Conservation (phyloP, 1,140 invertebrate genomes). For the Wiebesia pumilae region DNA sequence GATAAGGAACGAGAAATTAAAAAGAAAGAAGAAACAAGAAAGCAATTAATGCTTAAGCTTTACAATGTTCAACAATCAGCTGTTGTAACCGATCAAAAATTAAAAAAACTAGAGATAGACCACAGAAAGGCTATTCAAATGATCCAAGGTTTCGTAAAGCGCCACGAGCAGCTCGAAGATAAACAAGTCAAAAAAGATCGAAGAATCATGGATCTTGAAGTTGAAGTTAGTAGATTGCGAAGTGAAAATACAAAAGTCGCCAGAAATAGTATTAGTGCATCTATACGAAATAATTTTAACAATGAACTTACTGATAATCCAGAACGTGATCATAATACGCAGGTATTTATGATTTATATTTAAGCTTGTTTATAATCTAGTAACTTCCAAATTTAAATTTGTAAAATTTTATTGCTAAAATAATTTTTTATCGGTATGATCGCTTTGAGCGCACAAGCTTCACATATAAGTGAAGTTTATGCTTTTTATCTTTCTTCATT, state of each 20-base stretch:
- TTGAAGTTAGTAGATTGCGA: conserved; percentile 65
- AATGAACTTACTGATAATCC: conserved; percentile 60
- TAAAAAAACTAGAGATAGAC: conserved; percentile 65
- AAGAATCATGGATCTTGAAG: conserved; percentile 60
- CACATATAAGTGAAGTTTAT: conserved; percentile 40
- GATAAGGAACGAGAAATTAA: conserved; percentile 64
- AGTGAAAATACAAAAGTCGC: conserved; percentile 47
- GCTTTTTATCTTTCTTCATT: conserved; percentile 61
- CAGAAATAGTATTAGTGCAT: conserved; percentile 50
- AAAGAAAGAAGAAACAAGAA: conserved; percentile 64
- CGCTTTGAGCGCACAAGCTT: conserved; percentile 9
- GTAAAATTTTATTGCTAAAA: background rate
- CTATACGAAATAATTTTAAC: conserved; percentile 57
- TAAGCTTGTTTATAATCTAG: conserved; percentile 26
- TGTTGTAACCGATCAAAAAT: conserved; percentile 59
- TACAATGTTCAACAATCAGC: conserved; percentile 63
- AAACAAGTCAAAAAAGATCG: conserved; percentile 67
- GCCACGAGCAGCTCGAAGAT: conserved; percentile 62
- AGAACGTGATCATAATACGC: conserved; percentile 64
- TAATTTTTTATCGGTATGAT: background rate
- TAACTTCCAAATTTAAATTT: background rate
- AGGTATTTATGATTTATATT: conserved; percentile 64
- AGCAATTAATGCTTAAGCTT: conserved; percentile 66
- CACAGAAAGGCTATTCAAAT: conserved; percentile 67
- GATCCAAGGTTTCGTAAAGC: conserved; percentile 70